Percentiles rank a stretch among this genome's conserved stretches.
Conservation (phyloP, 1,140 invertebrate genomes). For the Steinernema feltiae region DNA sequence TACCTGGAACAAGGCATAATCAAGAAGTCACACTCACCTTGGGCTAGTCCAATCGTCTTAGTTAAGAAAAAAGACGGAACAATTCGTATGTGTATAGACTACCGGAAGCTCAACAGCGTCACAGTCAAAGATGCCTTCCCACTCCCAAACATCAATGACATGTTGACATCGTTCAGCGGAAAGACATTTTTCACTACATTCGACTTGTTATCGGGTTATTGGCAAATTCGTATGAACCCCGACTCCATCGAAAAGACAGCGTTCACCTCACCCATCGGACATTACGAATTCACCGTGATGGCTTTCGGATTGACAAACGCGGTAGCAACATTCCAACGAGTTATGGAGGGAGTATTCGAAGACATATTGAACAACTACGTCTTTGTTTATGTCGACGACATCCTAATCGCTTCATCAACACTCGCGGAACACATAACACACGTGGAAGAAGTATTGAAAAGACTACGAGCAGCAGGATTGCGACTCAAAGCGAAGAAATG, state of each 20-base stretch:
- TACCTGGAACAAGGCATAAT: constrained; percentile 30
- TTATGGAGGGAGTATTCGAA: constrained; percentile 60
- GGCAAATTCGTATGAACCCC: constrained; percentile 58
- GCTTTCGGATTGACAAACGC: constrained; percentile 61
- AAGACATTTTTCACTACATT: constrained; percentile 59
- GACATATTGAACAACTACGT: constrained; percentile 31
- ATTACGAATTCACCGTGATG: constrained; percentile 59
- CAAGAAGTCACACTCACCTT: constrained; percentile 59
- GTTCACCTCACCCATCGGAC: constrained; percentile 39
- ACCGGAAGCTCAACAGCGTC: constrained; percentile 56
- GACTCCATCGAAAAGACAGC: constrained; percentile 25
- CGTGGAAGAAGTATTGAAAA: constrained; percentile 55
- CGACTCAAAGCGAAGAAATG: constrained; percentile 59
- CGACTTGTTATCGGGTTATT: constrained; percentile 61
- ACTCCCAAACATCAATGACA: constrained; percentile 61
- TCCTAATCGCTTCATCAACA: constrained; percentile 58
- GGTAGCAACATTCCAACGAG: constrained; percentile 61
- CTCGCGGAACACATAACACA: constrained; percentile 59
- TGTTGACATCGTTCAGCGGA: constrained; percentile 56
- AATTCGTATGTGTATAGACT: constrained; percentile 61
- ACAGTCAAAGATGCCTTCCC: constrained; percentile 62
- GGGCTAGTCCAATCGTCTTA: constrained; percentile 61
- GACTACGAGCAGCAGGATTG: constrained; percentile 48
- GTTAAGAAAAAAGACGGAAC: constrained; percentile 62
- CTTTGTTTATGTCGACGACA: constrained; percentile 62